Percentiles rank a stretch among this genome's conserved stretches.
phyloP scores from a whole-genome alignment of 2,113 vertebrate genomes.

The Hippotragus niger region DNA sequence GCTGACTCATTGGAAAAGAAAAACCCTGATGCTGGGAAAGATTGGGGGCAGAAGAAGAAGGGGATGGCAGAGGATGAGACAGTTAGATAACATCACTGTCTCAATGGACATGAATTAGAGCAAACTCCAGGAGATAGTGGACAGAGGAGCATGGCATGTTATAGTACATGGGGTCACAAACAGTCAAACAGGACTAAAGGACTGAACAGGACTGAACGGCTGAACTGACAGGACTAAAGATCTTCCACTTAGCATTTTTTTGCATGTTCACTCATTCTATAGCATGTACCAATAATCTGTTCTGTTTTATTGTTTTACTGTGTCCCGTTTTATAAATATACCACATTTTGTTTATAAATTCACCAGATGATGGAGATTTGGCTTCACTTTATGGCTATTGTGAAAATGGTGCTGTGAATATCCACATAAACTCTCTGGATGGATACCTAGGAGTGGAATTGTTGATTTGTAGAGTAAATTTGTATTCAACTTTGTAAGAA shows the following conservation, averaged over 20 bases:
- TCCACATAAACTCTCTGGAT: not conserved
- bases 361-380: not conserved
- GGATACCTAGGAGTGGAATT: not conserved
- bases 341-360: not conserved
- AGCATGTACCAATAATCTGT: not conserved
- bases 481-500: not conserved
- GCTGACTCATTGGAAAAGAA: not conserved
- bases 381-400: not conserved
- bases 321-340: not conserved
- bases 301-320: not conserved
- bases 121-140: not conserved
- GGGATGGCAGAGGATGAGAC: not conserved
- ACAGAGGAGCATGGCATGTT: not conserved
- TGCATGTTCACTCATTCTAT: not conserved
- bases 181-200: not conserved
- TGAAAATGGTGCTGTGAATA: not conserved
- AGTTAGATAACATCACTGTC: not conserved
- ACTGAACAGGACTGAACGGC: not conserved
- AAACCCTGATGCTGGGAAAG: not conserved
- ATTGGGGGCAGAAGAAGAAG: not conserved
- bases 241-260: not conserved
- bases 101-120: not conserved
- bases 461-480: not conserved
- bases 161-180: not conserved
- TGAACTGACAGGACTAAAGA: not conserved